These are phyloP conservation scores for Drosophila burlai DNA, from an alignment of 1,140 invertebrate genomes.

Conservation along the genomic window DNA sequence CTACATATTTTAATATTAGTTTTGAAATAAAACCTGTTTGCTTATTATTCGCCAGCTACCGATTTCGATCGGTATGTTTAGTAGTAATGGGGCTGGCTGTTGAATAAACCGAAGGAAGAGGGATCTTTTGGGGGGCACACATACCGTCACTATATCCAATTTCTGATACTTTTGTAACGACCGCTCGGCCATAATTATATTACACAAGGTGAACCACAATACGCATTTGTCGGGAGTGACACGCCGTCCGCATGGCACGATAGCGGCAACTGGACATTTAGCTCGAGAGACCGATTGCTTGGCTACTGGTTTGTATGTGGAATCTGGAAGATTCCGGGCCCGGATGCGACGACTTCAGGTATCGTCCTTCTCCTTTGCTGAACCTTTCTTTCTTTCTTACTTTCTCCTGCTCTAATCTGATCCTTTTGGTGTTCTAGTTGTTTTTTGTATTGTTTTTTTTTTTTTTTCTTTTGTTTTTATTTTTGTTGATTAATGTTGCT, in stretches of 20 bases:
- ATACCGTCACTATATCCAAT: conserved; percentile 85
- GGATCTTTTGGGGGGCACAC: conserved; percentile 24
- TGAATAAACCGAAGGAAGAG: conserved; percentile 5
- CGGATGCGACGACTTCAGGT: conserved; percentile 3
- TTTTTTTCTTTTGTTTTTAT: conserved; percentile 8
- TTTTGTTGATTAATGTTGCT: conserved; percentile 5
- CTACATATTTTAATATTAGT: background rate
- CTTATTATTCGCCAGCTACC: background rate
- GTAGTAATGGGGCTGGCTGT: background rate
- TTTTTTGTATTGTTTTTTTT: background rate
- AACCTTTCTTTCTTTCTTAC: too few relatives aligned
- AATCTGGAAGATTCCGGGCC: conserved; percentile 21
- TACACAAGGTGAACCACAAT: conserved; percentile 85
- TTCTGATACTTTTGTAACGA: conserved; percentile 85
- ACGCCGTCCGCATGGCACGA: conserved; percentile 83
- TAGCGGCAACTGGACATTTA: conserved; percentile 77
- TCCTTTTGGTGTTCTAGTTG: background rate
- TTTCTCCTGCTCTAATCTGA: conserved; percentile 4
- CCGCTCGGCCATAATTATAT: conserved; percentile 85
- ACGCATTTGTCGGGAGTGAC: conserved; percentile 85
- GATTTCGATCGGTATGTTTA: too few relatives aligned
- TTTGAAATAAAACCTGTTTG: background rate
- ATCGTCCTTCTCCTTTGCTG: background rate
- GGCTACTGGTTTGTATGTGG: conserved; percentile 19
- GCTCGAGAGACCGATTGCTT: conserved; percentile 52